Conservation (phyloP, 2,113 vertebrate species). For the Pteropus alecto region DNA sequence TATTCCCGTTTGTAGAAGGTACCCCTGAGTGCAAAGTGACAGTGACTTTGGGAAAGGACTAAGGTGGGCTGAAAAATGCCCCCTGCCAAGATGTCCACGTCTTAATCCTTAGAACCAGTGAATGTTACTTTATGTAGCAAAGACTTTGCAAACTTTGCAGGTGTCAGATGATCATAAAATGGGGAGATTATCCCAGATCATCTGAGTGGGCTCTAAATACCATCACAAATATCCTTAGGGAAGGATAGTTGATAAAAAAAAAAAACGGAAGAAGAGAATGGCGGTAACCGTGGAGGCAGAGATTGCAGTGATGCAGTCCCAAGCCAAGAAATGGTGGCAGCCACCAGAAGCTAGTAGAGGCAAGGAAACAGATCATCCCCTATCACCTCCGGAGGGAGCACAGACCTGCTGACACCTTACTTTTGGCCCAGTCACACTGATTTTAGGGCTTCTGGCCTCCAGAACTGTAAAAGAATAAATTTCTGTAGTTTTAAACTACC, state of each 20-base stretch:
- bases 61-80: neutral
- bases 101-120: neutral
- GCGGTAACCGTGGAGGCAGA: neutral
- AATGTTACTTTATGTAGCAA: neutral
- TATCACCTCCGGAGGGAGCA: neutral
- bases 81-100: neutral
- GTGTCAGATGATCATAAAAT: neutral
- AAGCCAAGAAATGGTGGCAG: neutral
- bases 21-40: neutral
- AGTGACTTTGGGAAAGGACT: neutral
- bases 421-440: neutral
- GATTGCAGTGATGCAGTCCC: neutral
- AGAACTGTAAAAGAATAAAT: neutral
- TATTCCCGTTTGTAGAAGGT: neutral
- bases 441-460: neutral
- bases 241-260: neutral
- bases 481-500: neutral
- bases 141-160: slow-evolving; percentile 11
- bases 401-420: neutral
- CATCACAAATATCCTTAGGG: neutral
- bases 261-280: neutral
- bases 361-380: neutral
- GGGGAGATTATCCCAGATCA: neutral
- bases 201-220: neutral
- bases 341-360: neutral